Conservation (phyloP, 2,888 invertebrate genomes). For the Dioctria rufipes region DNA sequence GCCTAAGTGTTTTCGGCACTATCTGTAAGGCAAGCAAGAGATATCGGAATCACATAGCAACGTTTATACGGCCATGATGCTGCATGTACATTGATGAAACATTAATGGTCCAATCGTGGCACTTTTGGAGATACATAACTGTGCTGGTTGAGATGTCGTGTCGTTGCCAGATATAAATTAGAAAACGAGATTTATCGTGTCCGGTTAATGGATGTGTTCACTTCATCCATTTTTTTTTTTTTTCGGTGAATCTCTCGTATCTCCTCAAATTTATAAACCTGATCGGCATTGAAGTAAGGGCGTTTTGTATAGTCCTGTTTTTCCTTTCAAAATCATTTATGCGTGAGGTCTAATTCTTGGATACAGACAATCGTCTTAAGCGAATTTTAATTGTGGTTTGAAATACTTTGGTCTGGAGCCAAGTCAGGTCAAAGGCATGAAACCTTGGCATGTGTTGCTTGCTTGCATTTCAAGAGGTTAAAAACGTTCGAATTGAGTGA, state of each 20-base stretch:
- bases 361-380: constrained; percentile 15
- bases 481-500: constrained; percentile 10
- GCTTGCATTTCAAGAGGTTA: constrained; percentile 14
- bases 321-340: constrained; percentile 5
- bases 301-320: too few species aligned
- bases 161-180: constrained; percentile 41
- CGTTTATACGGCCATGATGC: neutral
- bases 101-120: constrained; percentile 23
- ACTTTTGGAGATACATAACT: neutral
- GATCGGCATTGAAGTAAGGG: too few species aligned
- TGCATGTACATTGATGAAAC: constrained; percentile 40
- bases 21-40: too few species aligned
- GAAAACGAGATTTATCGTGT: constrained; percentile 39
- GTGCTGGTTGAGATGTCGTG: constrained; percentile 3
- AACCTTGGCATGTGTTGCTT: constrained; percentile 31
- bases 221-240: constrained; percentile 18
- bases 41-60: neutral
- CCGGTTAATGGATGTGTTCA: constrained; percentile 26
- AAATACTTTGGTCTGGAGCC: constrained; percentile 30
- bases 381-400: constrained; percentile 35
- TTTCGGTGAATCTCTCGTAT: neutral
- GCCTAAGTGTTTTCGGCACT: neutral
- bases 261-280: too few species aligned
- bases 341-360: constrained; percentile 43
- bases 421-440: constrained; percentile 45